Conservation (phyloP, 2,888 invertebrate genomes). For the Cecidostiba fungosa region DNA sequence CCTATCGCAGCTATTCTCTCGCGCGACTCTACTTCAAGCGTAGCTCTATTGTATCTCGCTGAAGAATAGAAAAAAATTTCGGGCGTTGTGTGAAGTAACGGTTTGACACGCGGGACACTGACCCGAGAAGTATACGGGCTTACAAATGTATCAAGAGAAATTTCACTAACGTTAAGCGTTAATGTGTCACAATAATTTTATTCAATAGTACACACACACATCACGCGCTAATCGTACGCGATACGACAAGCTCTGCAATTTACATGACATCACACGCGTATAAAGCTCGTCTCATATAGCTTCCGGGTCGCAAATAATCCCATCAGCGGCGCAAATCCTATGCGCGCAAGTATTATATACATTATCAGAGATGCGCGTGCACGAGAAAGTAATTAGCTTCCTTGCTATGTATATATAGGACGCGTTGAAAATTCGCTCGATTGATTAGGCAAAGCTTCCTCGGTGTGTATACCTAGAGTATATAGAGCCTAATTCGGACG, state of each 20-base stretch:
- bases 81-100: too few species aligned
- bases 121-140: too few species aligned
- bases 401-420: conserved; percentile 26
- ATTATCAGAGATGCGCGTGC: not conserved
- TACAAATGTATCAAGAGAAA: too few species aligned
- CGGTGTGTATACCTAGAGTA: too few species aligned
- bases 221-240: not conserved
- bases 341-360: not conserved
- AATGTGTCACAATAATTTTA: too few species aligned
- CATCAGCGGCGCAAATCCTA: not conserved
- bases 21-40: not conserved
- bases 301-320: not conserved
- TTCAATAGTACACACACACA: too few species aligned
- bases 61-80: too few species aligned
- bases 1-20: not conserved
- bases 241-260: not conserved
- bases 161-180: too few species aligned
- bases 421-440: conserved; percentile 47
- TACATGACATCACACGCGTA: not conserved
- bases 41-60: too few species aligned
- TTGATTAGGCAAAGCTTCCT: conserved; percentile 24
- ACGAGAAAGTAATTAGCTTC: conserved; percentile 56
- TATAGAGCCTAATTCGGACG: conserved; percentile 15
- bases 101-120: too few species aligned
- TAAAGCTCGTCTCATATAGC: not conserved